A percentile compares a stretch with the other conserved stretches of the same genome.
phyloP scores from a whole-genome alignment of 2,113 vertebrate genomes.

The Meriones unguiculatus region DNA sequence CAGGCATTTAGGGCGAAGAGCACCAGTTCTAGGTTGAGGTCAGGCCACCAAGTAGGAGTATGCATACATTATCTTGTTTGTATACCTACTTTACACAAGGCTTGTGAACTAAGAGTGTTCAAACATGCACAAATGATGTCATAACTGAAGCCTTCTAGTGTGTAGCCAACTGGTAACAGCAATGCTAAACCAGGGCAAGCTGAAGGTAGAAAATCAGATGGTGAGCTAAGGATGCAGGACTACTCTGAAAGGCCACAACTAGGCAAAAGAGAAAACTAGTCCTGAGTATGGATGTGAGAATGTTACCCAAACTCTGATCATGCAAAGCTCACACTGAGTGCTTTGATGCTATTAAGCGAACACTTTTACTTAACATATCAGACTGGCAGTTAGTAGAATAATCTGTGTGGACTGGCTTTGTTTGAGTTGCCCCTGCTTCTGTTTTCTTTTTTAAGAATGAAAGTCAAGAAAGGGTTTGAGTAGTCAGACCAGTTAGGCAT shows the following conservation, averaged over 20 bases:
- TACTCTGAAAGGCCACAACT: not conserved
- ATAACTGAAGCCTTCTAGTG: not conserved
- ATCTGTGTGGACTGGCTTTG: not conserved
- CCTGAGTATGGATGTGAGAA: not conserved
- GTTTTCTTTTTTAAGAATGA: conserved; percentile 40
- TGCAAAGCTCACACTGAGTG: not conserved
- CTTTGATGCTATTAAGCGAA: not conserved
- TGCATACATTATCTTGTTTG: not conserved
- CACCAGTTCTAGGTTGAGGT: not conserved
- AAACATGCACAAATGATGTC: not conserved
- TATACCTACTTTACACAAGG: not conserved
- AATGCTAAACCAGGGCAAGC: not conserved
- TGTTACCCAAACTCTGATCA: not conserved
- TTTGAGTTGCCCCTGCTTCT: not conserved
- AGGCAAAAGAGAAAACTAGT: conserved; percentile 38
- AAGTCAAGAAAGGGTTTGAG: not conserved
- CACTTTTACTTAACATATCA: not conserved
- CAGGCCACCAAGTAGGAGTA: not conserved
- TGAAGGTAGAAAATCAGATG: conserved; percentile 1
- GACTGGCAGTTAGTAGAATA: not conserved
- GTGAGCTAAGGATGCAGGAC: not conserved
- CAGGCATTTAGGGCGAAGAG: not conserved
- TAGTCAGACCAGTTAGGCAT: not conserved
- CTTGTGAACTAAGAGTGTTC: conserved; percentile 18
- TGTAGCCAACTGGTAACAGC: not conserved